phyloP scores from a whole-genome alignment of 2,888 invertebrate genomes.

The Coelogynopora nodosa region DNA sequence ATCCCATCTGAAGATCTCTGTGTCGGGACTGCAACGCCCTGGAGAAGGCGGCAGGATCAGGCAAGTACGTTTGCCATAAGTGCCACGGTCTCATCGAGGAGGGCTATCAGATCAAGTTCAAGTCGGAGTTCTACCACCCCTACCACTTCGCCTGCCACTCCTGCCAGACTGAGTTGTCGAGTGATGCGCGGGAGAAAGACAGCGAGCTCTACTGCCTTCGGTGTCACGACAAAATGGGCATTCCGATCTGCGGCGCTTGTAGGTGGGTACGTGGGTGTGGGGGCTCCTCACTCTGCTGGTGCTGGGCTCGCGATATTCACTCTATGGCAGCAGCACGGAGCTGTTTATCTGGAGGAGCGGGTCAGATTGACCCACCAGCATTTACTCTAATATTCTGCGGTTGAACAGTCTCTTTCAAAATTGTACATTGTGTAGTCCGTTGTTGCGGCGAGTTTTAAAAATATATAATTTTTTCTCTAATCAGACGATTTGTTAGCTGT shows the following conservation, averaged over 20 bases:
- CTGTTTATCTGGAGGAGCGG: too few relatives aligned
- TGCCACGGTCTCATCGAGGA: slow-evolving; percentile 74
- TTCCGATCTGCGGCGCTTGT: slow-evolving; percentile 99
- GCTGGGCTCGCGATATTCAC: too few relatives aligned
- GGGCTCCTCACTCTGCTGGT: too few relatives aligned
- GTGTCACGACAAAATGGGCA: slow-evolving; percentile 99
- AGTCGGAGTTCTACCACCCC: slow-evolving; percentile 93
- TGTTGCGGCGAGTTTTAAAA: too few relatives aligned
- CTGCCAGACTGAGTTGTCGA: slow-evolving; percentile 76
- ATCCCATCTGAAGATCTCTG: slow-evolving; percentile 70
- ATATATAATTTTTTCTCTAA: too few relatives aligned
- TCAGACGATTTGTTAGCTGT: too few relatives aligned
- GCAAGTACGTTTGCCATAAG: slow-evolving; percentile 94
- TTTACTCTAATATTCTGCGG: too few relatives aligned
- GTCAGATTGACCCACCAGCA: too few relatives aligned
- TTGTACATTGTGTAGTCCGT: too few relatives aligned
- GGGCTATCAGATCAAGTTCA: slow-evolving; percentile 63
- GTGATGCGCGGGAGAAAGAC: slow-evolving; percentile 90
- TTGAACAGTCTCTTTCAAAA: too few relatives aligned
- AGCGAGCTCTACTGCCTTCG: slow-evolving; percentile 91
- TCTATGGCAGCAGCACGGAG: too few relatives aligned
- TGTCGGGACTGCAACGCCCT: slow-evolving; percentile 94
- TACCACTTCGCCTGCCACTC: slow-evolving; percentile 94
- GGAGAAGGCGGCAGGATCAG: slow-evolving; percentile 87
- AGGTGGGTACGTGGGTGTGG: slow-evolving; percentile 53